phyloP scores from a whole-genome alignment of 2,888 invertebrate species.

The Eubasilissa splendida region DNA sequence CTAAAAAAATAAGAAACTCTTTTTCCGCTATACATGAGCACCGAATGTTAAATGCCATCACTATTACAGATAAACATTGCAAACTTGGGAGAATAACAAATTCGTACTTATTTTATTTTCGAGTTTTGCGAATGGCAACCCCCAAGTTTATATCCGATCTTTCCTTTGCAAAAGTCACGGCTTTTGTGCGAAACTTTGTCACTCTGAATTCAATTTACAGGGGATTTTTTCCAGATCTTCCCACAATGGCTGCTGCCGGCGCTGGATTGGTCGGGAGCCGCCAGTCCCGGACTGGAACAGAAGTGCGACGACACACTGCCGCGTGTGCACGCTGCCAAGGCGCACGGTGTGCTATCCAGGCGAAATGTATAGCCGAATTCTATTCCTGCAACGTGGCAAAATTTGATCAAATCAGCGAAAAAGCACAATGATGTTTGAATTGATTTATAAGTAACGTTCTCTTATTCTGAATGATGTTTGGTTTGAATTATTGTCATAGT shows the following conservation, averaged over 20 bases:
- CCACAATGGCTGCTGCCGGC: slow-evolving; percentile 41
- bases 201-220: slow-evolving; percentile 56
- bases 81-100: not conserved
- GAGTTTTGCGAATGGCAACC: not conserved
- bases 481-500: too few species aligned
- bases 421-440: too few species aligned
- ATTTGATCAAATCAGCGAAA: too few species aligned
- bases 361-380: too few species aligned
- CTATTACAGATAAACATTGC: not conserved
- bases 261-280: slow-evolving; percentile 21
- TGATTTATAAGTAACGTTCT: too few species aligned
- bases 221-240: slow-evolving; percentile 56
- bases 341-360: too few species aligned
- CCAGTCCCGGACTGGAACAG: not conserved
- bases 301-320: not conserved
- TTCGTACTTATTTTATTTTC: not conserved
- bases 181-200: slow-evolving; percentile 47
- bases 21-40: too few species aligned
- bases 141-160: not conserved
- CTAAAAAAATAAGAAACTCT: too few species aligned
- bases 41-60: not conserved
- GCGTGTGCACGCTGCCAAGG: too few species aligned
- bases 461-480: too few species aligned
- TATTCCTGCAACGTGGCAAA: too few species aligned
- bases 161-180: slow-evolving; percentile 38